Percentiles rank a stretch among this genome's conserved stretches.
Evolutionary conservation across 2,888 invertebrate genomes (phyloP).

Genomic region (Phaedon cochleariae): DNA sequence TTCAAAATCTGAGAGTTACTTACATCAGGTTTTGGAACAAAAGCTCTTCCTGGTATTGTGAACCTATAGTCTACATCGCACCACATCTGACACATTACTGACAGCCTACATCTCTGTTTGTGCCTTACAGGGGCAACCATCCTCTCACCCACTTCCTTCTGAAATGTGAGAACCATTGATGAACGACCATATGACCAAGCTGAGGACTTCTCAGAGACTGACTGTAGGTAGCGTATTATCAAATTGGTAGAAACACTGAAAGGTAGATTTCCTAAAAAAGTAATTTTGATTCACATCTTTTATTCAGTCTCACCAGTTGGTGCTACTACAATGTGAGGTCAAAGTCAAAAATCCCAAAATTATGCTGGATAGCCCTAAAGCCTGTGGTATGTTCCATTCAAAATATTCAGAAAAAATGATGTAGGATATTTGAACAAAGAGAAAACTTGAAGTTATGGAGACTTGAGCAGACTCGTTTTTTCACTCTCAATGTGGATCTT

Average conservation of each 20-base stretch:
- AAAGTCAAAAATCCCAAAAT: too few relatives aligned
- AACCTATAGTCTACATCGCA: constrained; percentile 85
- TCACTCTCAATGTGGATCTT: too few relatives aligned
- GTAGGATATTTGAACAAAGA: too few relatives aligned
- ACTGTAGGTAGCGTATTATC: constrained; percentile 86
- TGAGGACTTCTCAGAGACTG: constrained; percentile 77
- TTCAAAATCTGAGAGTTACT: too few relatives aligned
- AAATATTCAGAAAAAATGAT: too few relatives aligned
- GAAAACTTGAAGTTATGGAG: too few relatives aligned
- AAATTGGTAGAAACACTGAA: constrained; percentile 95
- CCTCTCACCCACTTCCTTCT: constrained; percentile 95
- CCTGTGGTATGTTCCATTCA: too few relatives aligned
- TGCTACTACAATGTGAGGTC: too few relatives aligned
- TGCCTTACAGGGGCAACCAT: constrained; percentile 78
- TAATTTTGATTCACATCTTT: too few relatives aligned
- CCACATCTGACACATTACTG: constrained; percentile 95
- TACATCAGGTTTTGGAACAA: constrained; percentile 94
- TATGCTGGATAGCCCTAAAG: too few relatives aligned
- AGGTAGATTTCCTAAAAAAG: constrained; percentile 76
- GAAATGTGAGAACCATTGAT: constrained; percentile 93
- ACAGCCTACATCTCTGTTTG: constrained; percentile 80
- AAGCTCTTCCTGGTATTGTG: constrained; percentile 86
- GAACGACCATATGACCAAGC: constrained; percentile 86
- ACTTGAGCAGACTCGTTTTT: too few relatives aligned
- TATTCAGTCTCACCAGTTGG: too few relatives aligned